phyloP scores from a whole-genome alignment of 2,888 invertebrate genomes.

The Ophion slaviceki region DNA sequence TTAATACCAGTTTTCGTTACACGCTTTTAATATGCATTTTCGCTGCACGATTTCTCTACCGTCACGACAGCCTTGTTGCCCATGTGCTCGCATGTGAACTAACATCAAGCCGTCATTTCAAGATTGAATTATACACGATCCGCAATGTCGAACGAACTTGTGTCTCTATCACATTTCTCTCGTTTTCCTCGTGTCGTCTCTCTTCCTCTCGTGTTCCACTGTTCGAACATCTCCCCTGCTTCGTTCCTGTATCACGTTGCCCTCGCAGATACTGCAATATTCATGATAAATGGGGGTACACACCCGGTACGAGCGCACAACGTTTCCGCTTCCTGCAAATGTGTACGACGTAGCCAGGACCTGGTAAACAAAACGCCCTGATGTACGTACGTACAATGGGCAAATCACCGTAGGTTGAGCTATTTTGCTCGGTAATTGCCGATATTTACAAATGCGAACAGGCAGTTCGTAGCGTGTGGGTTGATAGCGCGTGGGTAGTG shows the following conservation, averaged over 20 bases:
- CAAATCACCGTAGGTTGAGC: background rate
- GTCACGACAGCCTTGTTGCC: background rate
- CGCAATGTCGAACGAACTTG: slow-evolving; percentile 51
- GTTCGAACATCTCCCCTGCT: slow-evolving; percentile 12
- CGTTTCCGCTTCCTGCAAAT: slow-evolving; percentile 33
- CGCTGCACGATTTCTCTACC: background rate
- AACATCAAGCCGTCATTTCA: slow-evolving; percentile 60
- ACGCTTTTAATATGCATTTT: no score
- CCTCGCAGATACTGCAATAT: slow-evolving; percentile 68
- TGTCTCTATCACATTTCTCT: slow-evolving; percentile 30
- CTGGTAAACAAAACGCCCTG: slow-evolving; percentile 5
- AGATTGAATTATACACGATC: slow-evolving; percentile 62
- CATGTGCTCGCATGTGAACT: slow-evolving; percentile 42
- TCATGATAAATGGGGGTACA: slow-evolving; percentile 71
- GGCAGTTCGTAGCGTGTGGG: background rate
- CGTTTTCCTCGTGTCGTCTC: slow-evolving; percentile 12
- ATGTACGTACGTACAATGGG: slow-evolving; percentile 1
- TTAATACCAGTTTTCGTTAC: no score
- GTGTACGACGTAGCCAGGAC: slow-evolving; percentile 9
- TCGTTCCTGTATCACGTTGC: slow-evolving; percentile 33
- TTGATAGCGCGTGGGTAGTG: background rate
- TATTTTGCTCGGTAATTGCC: background rate
- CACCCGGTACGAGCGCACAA: slow-evolving; percentile 62
- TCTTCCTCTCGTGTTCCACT: slow-evolving; percentile 24
- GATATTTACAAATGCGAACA: slow-evolving; percentile 7